Base-by-base conservation (phyloP, 1,140 invertebrate genomes). In the Drosophila rhopaloa region DNA sequence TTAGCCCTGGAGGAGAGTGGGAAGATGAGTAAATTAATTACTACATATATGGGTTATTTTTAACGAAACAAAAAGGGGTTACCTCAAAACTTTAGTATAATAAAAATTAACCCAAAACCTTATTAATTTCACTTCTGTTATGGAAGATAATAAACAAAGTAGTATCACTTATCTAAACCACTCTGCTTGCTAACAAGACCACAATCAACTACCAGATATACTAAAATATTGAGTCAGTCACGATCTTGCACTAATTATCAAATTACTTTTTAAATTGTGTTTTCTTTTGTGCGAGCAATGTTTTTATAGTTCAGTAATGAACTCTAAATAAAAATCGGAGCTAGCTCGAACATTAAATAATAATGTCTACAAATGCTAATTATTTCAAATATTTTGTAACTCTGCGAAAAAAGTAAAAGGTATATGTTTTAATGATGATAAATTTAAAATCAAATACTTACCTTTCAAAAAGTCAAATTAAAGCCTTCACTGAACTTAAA, bases 1-100 rank as follows among this genome's bases (percentile, higher is more conserved):
- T 38, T 44, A n/a, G 29, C 16, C 16, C 24, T 65, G n/a, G 40
- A 24, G 19, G 29, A 50, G 27, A 66, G 60, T 68, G 60, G 65
- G 65, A 66, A 66, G 61, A 37, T 66, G 9, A 9, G 38, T 29
- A 37, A 29, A 63, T 37, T 65, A 68, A 37, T 53, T 35, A 11
- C 14, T 19, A 46, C 47, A 27, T 53, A 65, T 68, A 38, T 14
- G 60, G 19, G n/a, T 10, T 43, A 40, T 24, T 24, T 38, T 24
- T 38, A 24, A 35, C 11, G 35, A 9, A 35, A 11, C 8, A 32
- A 4, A 4, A 32, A 32, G 29, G 6, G 8, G 8, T 1, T 32
- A 32, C 29, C 29, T 32, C 29, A 32, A 7, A 13, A 13, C 11
- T 13, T 5, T 46, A 46, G 2, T 24, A 24, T 11, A 11, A 24